Base-by-base conservation (phyloP, 2,113 vertebrate genomes). In the Festucalex cinctus region DNA sequence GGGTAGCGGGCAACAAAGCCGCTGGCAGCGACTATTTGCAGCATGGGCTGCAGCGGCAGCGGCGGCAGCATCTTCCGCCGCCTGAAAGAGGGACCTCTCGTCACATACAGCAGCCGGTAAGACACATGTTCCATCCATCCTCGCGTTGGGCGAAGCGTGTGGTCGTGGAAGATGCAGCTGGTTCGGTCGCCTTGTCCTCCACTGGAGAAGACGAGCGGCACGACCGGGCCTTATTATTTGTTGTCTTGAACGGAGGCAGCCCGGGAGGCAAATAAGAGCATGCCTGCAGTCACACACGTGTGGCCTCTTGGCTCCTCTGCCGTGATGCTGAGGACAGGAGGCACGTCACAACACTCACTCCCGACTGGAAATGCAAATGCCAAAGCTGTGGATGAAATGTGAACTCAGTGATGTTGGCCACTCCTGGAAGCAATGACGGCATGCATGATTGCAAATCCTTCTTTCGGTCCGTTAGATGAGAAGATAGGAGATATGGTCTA, bases 41-140 rank as follows among this genome's bases (percentile, higher is more conserved):
- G 69, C 89, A 64, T 81, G 87, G 84, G 72, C 63, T 68, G 70
- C 82, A 32, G 62, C 76, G 74, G 76, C 84, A 72, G 83, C 85
- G 77, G 61, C 68, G 72, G 81, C 86, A 86, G 85, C 90, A 91
- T 83, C 86, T 74, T 73, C 79, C 90, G 81, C 63, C 83, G 80
- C 88, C 88, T 62, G 80, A 88, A 80, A 91, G 78, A 76, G 85
- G 91, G 75, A 78, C 88, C 73, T 81, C 88, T 85, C 86, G 88
- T 24, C 78, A 90, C 84, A 88, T 80, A 83, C 92, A 88, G 84
- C 88, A 91, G 86, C 90, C 89, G 90, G 91, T 90, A 81, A 86
- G 88, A 80, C 80, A 49, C 46, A 69, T 9, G 51, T 46, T 69
- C 24, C 51, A 58, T 69, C 24, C 51, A 58, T 59, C 54, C 37